Base-by-base conservation (phyloP, 1,140 invertebrate genomes). In the Hormaphis cornu region DNA sequence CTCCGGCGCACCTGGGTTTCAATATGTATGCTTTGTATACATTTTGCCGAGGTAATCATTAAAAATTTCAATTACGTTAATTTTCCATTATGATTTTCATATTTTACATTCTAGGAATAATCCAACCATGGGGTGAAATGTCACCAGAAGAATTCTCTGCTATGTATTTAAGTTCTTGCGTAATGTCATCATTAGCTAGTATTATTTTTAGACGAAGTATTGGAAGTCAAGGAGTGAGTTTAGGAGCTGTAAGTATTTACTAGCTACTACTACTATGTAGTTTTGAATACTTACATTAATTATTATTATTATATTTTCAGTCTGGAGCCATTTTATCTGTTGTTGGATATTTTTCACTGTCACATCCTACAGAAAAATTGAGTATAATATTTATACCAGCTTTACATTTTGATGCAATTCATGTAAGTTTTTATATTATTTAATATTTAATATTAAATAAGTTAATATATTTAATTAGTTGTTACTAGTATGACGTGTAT, bases 21-120 rank as follows among this genome's bases (percentile, higher is more conserved):
- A 98, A 98, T 80, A 98, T 98, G 95, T 96, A 92, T 81, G 95
- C 96, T 22, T 79, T 98, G 22, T 88, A 94, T 76, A 95, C 88
- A 75, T 98, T 88, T 74, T 79, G 81, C 33, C 74, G 74, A 40
- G 75, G 80, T 75, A 75, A 73, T 18, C 74, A 20, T 18, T 16
- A 14, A 35, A 50, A 69, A 50, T 42, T 53, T 26, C 1, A 59
- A 40, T 28, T 70, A 37, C 50, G 12, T 5, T 61, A 8, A 48
- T 24, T 50, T 28, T 50, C 7, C 3, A 10, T 53, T 37, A 22
- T 35, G 50, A 26, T 16, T 69, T 22, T 3, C 28, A 26, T 37
- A 35, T 40, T 53, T 33, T 20, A 14, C 20, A 10, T 28, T n/a
- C 4, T 48, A 63, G 59, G 59, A 48, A 12, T 63, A 3, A 63